Base-by-base conservation (phyloP, 2,797 vertebrate species). In the Lacerta bilineata region DNA sequence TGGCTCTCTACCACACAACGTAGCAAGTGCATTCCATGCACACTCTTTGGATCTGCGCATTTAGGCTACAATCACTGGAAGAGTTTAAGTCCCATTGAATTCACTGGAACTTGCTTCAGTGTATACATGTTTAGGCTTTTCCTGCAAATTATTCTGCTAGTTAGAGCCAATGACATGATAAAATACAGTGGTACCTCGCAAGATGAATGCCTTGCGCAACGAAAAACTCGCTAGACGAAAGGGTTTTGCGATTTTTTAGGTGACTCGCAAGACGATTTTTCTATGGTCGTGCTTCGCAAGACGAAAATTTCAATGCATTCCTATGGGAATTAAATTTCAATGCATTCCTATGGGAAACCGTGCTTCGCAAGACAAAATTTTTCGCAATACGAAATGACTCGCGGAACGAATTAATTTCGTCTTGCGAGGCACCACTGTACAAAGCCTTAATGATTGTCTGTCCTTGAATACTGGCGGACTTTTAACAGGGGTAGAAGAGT, bases 391-490 rank as follows among this genome's bases (percentile, higher is more conserved):
- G 33, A 33, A 33, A 33, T 33, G 33, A 33, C 33, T 33, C 33
- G 33, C 33, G 33, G 33, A 33, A 33, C 33, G 33, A 33, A 33
- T 33, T 33, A 33, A 33, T 33, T 33, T 33, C 33, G 33, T 33
- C 33, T 33, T 33, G 33, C 33, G 33, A 33, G 33, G 33, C 33
- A 33, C 33, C 33, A 33, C 33, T 33, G 33, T 33, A 33, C 61
- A 29, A 77, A 43, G 83, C 92, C 82, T 91, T 88, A 69, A 83
- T 66, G 79, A 89, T 83, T 90, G 17, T 18, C 23, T 79, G 66
- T n/a, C 39, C 78, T 72, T 76, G 27, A 80, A 64, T 84, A 78
- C 66, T 50, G 11, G 27, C 13, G 66, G 1, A 75, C 8, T 79
- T 75, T 88, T 66, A 75, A 25, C 61, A 36, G 61, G 20, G 9